These are phyloP conservation scores for Atethmia centrago DNA, from an alignment of 2,888 invertebrate species.

Conservation along the genomic window DNA sequence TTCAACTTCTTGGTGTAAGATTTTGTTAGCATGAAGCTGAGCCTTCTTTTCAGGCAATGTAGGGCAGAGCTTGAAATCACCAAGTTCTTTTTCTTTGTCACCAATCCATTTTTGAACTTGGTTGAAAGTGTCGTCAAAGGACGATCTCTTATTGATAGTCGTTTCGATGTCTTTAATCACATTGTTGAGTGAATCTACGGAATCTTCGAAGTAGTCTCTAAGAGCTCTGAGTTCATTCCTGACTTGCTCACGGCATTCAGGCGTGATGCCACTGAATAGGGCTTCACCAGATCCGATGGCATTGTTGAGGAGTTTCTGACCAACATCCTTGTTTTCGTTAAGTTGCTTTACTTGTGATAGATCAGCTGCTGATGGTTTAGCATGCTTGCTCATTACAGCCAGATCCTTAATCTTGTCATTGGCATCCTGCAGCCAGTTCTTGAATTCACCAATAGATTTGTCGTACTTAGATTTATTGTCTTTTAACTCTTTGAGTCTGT, in stretches of 20 bases:
- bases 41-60: slow-evolving; percentile 97
- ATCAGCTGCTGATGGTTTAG: slow-evolving; percentile 94
- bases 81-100: slow-evolving; percentile 94
- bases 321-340: slow-evolving; percentile 94
- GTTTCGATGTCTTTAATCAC: slow-evolving; percentile 97
- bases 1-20: slow-evolving; percentile 95
- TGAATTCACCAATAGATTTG: slow-evolving; percentile 92
- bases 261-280: slow-evolving; percentile 95
- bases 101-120: slow-evolving; percentile 97
- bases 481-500: slow-evolving; percentile 93
- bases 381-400: slow-evolving; percentile 93
- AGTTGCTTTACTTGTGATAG: slow-evolving; percentile 94
- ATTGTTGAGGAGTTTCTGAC: slow-evolving; percentile 94
- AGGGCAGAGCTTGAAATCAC: slow-evolving; percentile 93
- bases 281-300: slow-evolving; percentile 97
- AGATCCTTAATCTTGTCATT: slow-evolving; percentile 94
- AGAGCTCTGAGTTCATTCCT: slow-evolving; percentile 95
- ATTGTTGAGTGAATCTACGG: slow-evolving; percentile 95
- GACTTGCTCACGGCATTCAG: slow-evolving; percentile 96
- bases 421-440: slow-evolving; percentile 94
- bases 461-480: slow-evolving; percentile 93
- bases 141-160: slow-evolving; percentile 96
- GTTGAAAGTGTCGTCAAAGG: slow-evolving; percentile 97
- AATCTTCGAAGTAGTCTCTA: slow-evolving; percentile 95
- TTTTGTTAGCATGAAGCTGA: slow-evolving; percentile 95